Base-by-base conservation (phyloP, 2,888 invertebrate species). In the Drosophila suboccidentalis region DNA sequence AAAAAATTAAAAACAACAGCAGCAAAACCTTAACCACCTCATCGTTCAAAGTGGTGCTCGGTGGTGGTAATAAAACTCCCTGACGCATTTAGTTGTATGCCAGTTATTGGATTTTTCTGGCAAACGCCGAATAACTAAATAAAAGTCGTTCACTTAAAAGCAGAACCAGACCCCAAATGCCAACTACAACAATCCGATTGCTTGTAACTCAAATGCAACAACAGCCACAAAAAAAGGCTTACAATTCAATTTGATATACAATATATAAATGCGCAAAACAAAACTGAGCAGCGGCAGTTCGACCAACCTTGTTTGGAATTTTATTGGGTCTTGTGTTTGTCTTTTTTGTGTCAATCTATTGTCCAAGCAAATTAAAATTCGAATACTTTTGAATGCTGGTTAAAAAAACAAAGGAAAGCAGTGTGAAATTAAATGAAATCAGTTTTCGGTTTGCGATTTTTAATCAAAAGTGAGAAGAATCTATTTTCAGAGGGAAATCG, bases 311-410 rank as follows among this genome's bases (percentile, higher is more conserved):
- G 71, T 55, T 71, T 67, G 51, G 19, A 39, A 19, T 46, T 54
- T 61, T 17, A n/a, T 22, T 50, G 2, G 32, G 41, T 36, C 17
- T 57, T 63, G 34, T 17, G n/a, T 15, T 29, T 9, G n/a, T 15
- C 32, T 54, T 75, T 44, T 53, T 60, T 47, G 55, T 17, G 22
- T 59, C 62, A 71, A 71, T 71, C 53, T 68, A 72, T 72, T 71
- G 75, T 66, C 68, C 75, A 77, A 67, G 75, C 65, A 87, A 84
- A 84, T 77, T 82, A 78, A 87, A 84, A 87, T 85, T 79, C 82
- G 80, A 87, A 89, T 75, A 73, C 78, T 70, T 71, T 74, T 71
- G 71, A 63, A 69, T 82, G 63, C 63, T 79, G 54, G 72, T 50
- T 58, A 54, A 41, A 41, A 44, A 55, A n/a, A 8, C 36, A 50